Percentiles rank a stretch among this genome's conserved stretches.
These are phyloP conservation scores for Drosophila subobscura DNA, from an alignment of 1,140 invertebrate species.

Conservation along the genomic window DNA sequence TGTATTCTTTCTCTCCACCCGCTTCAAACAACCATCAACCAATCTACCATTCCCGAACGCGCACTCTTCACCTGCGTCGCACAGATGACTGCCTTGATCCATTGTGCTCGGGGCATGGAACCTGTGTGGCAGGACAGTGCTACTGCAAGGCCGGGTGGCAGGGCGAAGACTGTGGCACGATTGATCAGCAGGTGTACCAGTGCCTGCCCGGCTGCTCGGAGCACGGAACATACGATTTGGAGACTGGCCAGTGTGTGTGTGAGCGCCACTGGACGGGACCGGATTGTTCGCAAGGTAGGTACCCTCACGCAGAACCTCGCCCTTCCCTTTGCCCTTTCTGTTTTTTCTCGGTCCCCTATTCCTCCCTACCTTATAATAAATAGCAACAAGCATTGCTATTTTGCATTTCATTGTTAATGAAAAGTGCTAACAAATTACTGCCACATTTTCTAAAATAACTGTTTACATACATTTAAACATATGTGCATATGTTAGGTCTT, in stretches of 20 bases:
- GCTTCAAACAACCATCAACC: slow-evolving; percentile 4
- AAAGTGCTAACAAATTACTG: no score
- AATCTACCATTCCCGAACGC: slow-evolving; percentile 1
- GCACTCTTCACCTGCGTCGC: slow-evolving; percentile 4
- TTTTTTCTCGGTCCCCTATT: not conserved
- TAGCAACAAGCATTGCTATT: no score
- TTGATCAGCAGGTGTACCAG: slow-evolving; percentile 94
- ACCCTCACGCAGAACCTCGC: no score
- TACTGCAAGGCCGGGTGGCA: slow-evolving; percentile 98
- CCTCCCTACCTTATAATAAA: not conserved
- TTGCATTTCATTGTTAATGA: no score
- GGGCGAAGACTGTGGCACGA: slow-evolving; percentile 93
- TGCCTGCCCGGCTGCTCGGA: slow-evolving; percentile 95
- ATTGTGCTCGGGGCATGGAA: slow-evolving; percentile 94
- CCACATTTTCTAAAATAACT: no score
- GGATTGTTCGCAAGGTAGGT: slow-evolving; percentile 94
- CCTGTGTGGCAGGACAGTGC: slow-evolving; percentile 96
- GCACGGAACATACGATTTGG: slow-evolving; percentile 94
- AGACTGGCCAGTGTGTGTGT: slow-evolving; percentile 93
- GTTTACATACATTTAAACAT: no score
- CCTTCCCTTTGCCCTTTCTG: not conserved
- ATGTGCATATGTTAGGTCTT: no score
- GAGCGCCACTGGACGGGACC: slow-evolving; percentile 95
- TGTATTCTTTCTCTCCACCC: slow-evolving; percentile 36
- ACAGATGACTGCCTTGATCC: slow-evolving; percentile 92